Evolutionary conservation across 1,140 invertebrate species (phyloP).

Genomic region (Neomicropteryx cornuta): DNA sequence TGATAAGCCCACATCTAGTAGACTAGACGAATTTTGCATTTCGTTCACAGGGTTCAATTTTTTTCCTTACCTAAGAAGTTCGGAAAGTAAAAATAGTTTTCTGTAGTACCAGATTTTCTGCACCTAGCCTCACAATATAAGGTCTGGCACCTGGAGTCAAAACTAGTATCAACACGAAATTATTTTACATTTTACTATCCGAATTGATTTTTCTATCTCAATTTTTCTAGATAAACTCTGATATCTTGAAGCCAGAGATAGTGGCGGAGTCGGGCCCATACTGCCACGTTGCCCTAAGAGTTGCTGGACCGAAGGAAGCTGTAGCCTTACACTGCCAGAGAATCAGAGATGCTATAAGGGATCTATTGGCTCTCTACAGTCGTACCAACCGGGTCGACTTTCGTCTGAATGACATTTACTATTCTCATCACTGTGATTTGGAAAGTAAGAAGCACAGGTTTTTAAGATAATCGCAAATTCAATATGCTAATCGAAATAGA

Average conservation of each 20-base stretch:
- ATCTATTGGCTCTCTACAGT: constrained; percentile 29
- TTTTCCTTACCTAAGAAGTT: too few species aligned
- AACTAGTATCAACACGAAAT: too few species aligned
- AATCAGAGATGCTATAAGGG: constrained; percentile 30
- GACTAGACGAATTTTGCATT: too few species aligned
- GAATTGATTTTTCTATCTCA: too few species aligned
- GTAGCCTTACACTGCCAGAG: constrained; percentile 25
- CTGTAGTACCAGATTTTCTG: too few species aligned
- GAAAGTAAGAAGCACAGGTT: constrained; percentile 20
- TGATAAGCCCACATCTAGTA: too few species aligned
- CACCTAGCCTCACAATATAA: too few species aligned
- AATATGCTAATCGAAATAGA: too few species aligned
- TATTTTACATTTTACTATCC: constrained; percentile 14
- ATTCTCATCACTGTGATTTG: constrained; percentile 16
- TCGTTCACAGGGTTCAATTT: too few species aligned
- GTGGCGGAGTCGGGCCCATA: constrained; percentile 39
- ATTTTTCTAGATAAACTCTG: constrained; percentile 34
- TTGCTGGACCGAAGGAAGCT: constrained; percentile 25
- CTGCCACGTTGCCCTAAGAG: constrained; percentile 27
- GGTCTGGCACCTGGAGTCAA: too few species aligned
- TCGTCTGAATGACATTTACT: constrained; percentile 22
- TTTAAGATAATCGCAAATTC: neutral
- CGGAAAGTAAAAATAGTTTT: too few species aligned
- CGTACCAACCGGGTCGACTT: constrained; percentile 28
- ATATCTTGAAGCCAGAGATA: constrained; percentile 45